Conservation (phyloP, 2,113 vertebrate genomes). For the Nyctibius bracteatus region DNA sequence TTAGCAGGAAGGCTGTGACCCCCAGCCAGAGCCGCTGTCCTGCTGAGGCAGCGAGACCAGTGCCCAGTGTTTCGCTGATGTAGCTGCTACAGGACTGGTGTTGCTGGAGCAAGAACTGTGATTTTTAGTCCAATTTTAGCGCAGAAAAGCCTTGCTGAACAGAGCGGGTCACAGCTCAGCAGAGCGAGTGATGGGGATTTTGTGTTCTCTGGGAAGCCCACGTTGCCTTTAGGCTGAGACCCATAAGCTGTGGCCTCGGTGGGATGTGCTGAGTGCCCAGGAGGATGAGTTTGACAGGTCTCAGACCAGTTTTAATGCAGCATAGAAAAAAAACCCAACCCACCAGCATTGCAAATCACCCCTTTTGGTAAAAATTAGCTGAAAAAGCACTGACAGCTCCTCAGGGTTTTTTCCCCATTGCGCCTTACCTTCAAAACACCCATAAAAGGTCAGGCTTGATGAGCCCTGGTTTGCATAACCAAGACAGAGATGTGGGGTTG, state of each 20-base stretch:
- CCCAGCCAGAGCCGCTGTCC: background rate
- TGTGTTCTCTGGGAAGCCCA: background rate
- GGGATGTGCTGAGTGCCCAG: background rate
- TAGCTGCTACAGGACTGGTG: background rate
- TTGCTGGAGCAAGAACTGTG: background rate
- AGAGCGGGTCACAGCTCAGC: background rate
- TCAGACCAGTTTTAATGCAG: background rate
- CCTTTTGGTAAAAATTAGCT: background rate
- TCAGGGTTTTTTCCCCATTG: background rate
- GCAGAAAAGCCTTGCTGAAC: background rate
- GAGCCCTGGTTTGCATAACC: background rate
- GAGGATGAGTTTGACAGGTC: background rate
- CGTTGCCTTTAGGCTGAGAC: background rate
- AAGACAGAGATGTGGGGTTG: background rate
- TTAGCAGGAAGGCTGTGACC: background rate
- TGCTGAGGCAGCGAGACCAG: background rate
- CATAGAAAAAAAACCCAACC: background rate
- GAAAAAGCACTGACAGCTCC: background rate
- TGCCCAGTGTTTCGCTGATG: rapidly evolving
- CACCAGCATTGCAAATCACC: background rate
- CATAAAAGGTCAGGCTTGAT: background rate
- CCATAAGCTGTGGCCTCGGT: background rate
- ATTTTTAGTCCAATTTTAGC: background rate
- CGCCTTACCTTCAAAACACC: background rate
- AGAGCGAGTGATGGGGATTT: background rate